These are phyloP conservation scores for Epicauta chinensis DNA, from an alignment of 1,140 invertebrate species.

Conservation along the genomic window DNA sequence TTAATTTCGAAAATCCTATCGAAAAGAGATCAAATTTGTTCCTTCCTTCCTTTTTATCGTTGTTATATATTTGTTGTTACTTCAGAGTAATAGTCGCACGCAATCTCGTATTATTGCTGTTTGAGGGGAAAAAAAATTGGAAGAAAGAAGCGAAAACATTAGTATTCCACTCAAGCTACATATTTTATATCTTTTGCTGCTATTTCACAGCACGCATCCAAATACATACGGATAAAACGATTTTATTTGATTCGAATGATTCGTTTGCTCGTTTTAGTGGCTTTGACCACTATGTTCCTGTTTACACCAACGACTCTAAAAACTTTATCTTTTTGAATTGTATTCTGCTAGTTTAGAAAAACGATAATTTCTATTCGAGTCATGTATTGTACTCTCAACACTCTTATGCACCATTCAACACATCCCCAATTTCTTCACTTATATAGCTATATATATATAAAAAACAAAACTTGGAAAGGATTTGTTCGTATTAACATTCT, in stretches of 20 bases:
- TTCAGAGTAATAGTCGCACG: constrained; percentile 2
- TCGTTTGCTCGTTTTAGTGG: constrained; percentile 34
- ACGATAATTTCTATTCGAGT: constrained; percentile 7
- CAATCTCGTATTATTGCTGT: background rate
- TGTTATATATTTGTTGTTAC: too few relatives aligned
- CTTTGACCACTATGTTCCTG: constrained; percentile 30
- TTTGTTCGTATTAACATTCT: too few relatives aligned
- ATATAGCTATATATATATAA: too few relatives aligned
- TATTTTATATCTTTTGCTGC: constrained; percentile 38
- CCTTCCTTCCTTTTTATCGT: too few relatives aligned
- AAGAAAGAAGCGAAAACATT: too few relatives aligned
- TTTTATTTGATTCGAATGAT: constrained; percentile 35
- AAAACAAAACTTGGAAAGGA: constrained; percentile 3
- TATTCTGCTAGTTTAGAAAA: background rate
- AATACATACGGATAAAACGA: constrained; percentile 7
- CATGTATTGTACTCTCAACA: constrained; percentile 12
- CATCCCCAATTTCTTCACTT: constrained; percentile 18
- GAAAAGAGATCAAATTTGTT: too few relatives aligned
- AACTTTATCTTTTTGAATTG: background rate
- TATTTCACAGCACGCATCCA: constrained; percentile 23
- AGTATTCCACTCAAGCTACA: constrained; percentile 32
- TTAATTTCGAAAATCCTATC: too few relatives aligned
- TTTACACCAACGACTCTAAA: constrained; percentile 17
- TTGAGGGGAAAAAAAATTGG: too few relatives aligned
- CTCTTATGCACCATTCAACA: constrained; percentile 16